phyloP scores from a whole-genome alignment of 2,888 invertebrate genomes.

The Stictocephala bisonia region DNA sequence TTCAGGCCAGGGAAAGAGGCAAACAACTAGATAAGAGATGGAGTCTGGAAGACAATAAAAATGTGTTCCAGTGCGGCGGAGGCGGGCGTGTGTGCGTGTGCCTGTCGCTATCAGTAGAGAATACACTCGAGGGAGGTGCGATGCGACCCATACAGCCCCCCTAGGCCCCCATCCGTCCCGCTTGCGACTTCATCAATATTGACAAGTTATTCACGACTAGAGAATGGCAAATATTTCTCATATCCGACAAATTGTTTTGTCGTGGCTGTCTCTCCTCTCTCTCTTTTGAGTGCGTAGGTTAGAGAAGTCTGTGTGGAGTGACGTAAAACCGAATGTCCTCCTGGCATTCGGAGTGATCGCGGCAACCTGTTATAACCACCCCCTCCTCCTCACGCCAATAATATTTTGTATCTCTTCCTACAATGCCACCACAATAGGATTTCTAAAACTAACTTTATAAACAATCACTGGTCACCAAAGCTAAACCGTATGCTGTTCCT shows the following conservation, averaged over 20 bases:
- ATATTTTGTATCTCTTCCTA: too few relatives aligned
- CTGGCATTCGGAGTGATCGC: too few relatives aligned
- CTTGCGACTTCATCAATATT: slow-evolving; percentile 53
- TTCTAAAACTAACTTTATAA: too few relatives aligned
- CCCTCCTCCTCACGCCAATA: too few relatives aligned
- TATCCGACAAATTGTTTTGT: slow-evolving; percentile 35
- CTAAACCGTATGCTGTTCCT: too few relatives aligned
- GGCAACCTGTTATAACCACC: too few relatives aligned
- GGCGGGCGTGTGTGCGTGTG: background rate
- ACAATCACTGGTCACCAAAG: too few relatives aligned
- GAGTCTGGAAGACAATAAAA: slow-evolving; percentile 27
- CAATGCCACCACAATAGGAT: too few relatives aligned
- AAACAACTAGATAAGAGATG: slow-evolving; percentile 34
- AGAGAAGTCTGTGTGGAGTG: too few relatives aligned
- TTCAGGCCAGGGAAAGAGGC: slow-evolving; percentile 14
- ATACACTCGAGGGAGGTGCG: background rate
- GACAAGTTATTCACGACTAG: slow-evolving; percentile 46
- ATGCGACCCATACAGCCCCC: slow-evolving; percentile 5
- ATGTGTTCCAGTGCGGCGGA: background rate
- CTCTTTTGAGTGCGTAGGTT: too few relatives aligned
- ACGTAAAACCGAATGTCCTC: too few relatives aligned
- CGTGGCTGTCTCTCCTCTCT: slow-evolving; percentile 1
- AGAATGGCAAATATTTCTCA: slow-evolving; percentile 36
- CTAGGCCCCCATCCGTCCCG: slow-evolving; percentile 28
- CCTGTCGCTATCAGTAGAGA: slow-evolving; percentile 14